These are phyloP conservation scores for Papilio dardanus DNA, from an alignment of 1,140 invertebrate species.

Conservation along the genomic window DNA sequence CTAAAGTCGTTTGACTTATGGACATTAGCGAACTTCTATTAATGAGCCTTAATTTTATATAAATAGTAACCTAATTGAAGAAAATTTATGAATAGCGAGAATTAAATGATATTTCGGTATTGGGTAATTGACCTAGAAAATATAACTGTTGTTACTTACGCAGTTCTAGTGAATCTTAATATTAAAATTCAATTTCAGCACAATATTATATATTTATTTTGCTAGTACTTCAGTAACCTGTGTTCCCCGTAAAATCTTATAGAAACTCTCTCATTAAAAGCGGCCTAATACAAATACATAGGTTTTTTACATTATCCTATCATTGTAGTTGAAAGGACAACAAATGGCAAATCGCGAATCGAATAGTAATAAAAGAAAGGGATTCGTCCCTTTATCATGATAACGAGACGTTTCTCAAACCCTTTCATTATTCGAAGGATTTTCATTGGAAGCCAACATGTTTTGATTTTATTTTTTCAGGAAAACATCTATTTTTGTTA, in stretches of 20 bases:
- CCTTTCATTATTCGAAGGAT: constrained; percentile 28
- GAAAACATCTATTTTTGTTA: not conserved
- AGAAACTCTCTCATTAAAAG: not conserved
- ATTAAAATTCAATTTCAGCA: not conserved
- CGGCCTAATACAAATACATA: not conserved
- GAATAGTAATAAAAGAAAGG: constrained; percentile 32
- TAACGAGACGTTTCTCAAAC: constrained; percentile 31
- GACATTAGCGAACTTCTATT: not conserved
- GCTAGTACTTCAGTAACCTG: not conserved
- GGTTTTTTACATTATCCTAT: not conserved
- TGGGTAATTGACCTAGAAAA: not conserved
- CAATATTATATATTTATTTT: not conserved
- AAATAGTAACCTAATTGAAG: not conserved
- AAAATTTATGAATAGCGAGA: not conserved
- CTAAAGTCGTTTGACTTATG: not conserved
- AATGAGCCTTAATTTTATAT: not conserved
- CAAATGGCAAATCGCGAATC: constrained; percentile 21
- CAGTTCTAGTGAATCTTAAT: not conserved
- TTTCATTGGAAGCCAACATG: constrained; percentile 23
- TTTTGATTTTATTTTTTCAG: not conserved
- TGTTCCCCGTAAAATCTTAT: too few relatives aligned
- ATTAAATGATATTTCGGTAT: not conserved
- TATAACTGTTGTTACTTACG: not conserved
- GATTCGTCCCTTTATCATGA: constrained; percentile 32
- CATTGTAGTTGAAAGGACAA: constrained; percentile 22